phyloP scores from a whole-genome alignment of 2,113 vertebrate species.

The Oceanites oceanicus region DNA sequence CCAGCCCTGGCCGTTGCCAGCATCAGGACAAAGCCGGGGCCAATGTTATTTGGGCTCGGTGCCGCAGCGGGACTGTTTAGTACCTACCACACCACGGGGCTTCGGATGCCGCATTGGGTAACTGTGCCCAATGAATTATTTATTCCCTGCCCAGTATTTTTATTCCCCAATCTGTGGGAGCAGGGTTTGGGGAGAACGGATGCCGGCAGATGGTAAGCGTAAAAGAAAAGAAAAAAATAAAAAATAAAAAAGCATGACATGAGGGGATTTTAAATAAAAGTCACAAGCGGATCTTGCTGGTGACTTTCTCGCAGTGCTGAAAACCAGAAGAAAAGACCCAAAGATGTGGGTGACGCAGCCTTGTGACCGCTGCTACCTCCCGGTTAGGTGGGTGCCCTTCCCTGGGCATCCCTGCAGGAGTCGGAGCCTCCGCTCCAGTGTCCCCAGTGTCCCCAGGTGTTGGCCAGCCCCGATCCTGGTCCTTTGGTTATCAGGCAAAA shows the following conservation, averaged over 20 bases:
- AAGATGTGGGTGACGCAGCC: not conserved
- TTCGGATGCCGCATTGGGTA: not conserved
- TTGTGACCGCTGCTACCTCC: rapidly evolving
- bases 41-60: not conserved
- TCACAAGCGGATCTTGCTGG: not conserved
- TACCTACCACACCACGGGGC: not conserved
- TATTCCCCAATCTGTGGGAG: not conserved
- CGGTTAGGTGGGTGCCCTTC: rapidly evolving
- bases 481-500: not conserved
- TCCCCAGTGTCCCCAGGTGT: no score
- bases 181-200: not conserved
- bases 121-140: not conserved
- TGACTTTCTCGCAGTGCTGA: not conserved
- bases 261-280: not conserved
- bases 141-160: not conserved
- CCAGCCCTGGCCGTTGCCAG: not conserved
- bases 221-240: not conserved
- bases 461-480: rapidly evolving
- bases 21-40: not conserved
- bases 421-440: rapidly evolving
- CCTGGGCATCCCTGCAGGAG: not conserved
- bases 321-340: not conserved
- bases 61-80: not conserved
- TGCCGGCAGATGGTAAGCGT: not conserved
- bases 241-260: not conserved